Base-by-base conservation (phyloP, 2,888 invertebrate genomes). In the Athrips mouffetella region DNA sequence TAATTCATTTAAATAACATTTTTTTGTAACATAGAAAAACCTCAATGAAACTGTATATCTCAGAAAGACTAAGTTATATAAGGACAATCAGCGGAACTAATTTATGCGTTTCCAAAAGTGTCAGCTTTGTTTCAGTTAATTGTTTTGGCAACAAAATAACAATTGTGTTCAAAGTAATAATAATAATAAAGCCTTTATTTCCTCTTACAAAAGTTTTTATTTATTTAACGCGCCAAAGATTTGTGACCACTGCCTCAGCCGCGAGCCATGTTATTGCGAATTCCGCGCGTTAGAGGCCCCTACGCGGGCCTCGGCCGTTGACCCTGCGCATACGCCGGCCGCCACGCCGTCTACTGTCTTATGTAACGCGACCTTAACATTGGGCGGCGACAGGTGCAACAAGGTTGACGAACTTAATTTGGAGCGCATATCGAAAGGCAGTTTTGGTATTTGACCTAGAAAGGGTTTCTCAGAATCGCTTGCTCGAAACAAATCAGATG, bases 341-440 rank as follows among this genome's bases (percentile, higher is more conserved):
- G 87, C 88, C 87, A 86, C 74, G 87, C 87, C 81, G 87, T 88
- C 87, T 88, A 82, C 84, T 65, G 58, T 50, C 65, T 83, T 84
- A 83, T 78, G 75, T 81, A 84, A 85, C 64, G 59, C 70, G 84
- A 82, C 87, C 87, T 87, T 85, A 86, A 81, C 84, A 80, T 80
- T 84, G 74, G 75, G 67, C 65, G 65, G 70, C 68, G 70, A 62
- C 65, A 65, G 62, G 52, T 37, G 31, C 21, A 21, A 5, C 3
- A 54, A 46, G 48, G 48, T 16, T 27, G 15, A 10, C n/a, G 15
- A 15, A 41, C 16, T 41, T 11, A 37, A 37, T 37, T 37, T 37
- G 20, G 37, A n/a, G n/a, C 37, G 37, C 13, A 4, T 33, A 25
- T 25, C 10, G 27, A 4, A 33, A 8, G 33, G 15, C 31, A 6